These are phyloP conservation scores for Gobius niger DNA, from an alignment of 2,113 vertebrate species.

Conservation along the genomic window DNA sequence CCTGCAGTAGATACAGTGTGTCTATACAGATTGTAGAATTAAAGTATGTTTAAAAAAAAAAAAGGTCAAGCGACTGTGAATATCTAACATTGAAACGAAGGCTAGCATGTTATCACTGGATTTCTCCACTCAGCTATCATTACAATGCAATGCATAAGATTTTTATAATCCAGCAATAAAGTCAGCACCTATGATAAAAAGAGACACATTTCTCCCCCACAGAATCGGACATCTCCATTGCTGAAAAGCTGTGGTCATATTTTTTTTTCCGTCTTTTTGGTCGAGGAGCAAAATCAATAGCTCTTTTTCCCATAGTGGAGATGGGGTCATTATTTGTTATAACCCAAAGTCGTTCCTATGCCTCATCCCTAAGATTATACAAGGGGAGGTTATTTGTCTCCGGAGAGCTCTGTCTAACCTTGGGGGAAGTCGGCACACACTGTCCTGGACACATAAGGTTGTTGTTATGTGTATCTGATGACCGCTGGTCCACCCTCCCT, in stretches of 20 bases:
- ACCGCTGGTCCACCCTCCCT: conserved; percentile 21
- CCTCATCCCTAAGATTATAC: conserved; percentile 52
- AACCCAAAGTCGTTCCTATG: conserved; percentile 63
- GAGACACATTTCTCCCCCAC: conserved; percentile 34
- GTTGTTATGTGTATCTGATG: conserved; percentile 39
- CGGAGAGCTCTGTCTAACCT: conserved; percentile 49
- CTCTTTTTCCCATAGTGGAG: conserved; percentile 52
- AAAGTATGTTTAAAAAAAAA: too few species aligned
- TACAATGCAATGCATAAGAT: background rate
- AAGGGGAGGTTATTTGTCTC: conserved; percentile 61
- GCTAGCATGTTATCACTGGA: too few species aligned
- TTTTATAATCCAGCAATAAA: background rate
- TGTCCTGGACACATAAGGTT: conserved; percentile 22
- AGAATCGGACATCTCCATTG: conserved; percentile 50
- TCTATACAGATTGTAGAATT: too few species aligned
- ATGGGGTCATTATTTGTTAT: conserved; percentile 71
- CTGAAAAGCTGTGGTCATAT: conserved; percentile 58
- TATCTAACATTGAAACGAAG: too few species aligned
- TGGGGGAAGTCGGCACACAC: conserved; percentile 38
- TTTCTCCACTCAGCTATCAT: too few species aligned
- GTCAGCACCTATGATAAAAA: background rate
- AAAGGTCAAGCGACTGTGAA: too few species aligned
- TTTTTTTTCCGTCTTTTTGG: conserved; percentile 43
- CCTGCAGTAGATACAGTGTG: too few species aligned
- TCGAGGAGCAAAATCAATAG: conserved; percentile 62